Conservation (phyloP, 2,888 invertebrate species). For the Masnerella sp. region DNA sequence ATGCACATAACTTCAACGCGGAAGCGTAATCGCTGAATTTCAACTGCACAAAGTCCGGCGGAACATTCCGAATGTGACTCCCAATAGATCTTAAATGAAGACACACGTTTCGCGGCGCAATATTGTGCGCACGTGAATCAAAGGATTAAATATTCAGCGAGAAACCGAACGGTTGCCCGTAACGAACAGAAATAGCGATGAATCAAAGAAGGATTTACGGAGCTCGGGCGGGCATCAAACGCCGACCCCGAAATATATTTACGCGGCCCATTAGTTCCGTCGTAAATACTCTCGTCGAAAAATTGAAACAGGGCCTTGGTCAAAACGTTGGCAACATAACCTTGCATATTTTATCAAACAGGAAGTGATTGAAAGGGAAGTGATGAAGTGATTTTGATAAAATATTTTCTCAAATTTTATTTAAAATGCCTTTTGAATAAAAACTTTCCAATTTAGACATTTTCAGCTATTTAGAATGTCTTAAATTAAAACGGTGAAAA, state of each 20-base stretch:
- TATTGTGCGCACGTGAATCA: constrained; percentile 40
- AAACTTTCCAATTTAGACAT: no score
- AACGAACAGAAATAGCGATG: constrained; percentile 30
- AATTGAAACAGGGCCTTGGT: no score
- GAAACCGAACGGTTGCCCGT: constrained; percentile 20
- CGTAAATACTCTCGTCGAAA: constrained; percentile 32
- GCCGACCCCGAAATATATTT: constrained; percentile 32
- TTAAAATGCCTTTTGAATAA: no score
- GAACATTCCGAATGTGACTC: constrained; percentile 26
- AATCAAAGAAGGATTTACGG: constrained; percentile 47
- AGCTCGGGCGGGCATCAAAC: constrained; percentile 28
- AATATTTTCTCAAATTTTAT: no score
- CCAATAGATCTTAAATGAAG: constrained; percentile 48
- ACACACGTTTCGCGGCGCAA: constrained; percentile 22
- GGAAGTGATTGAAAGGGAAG: no score
- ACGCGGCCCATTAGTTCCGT: constrained; percentile 42
- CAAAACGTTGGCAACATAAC: no score
- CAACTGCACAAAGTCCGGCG: constrained; percentile 25
- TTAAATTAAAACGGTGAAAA: no score
- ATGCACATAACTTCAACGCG: constrained; percentile 36
- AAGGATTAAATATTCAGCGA: constrained; percentile 43
- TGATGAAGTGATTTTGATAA: no score
- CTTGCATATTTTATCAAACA: no score
- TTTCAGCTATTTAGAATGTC: no score
- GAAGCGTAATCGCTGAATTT: constrained; percentile 41